Evolutionary conservation across 2,888 invertebrate species (phyloP).

Genomic region (Apomyelois bistriatella): DNA sequence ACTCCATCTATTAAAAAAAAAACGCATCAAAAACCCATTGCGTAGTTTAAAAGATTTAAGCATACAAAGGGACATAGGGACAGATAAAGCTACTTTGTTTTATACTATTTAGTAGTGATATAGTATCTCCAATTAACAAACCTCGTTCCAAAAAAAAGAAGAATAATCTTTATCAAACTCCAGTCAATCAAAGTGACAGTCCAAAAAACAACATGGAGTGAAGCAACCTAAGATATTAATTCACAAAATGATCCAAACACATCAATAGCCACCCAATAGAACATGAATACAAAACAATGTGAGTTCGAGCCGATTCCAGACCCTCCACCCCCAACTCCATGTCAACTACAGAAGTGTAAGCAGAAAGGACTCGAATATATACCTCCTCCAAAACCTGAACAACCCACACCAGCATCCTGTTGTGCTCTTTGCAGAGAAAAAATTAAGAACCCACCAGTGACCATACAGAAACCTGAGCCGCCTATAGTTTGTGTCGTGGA

Average conservation of each 20-base stretch:
- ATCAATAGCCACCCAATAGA: conserved; percentile 16
- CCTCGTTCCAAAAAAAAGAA: too few species aligned
- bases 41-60: too few species aligned
- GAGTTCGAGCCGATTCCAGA: conserved; percentile 35
- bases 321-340: conserved; percentile 39
- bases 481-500: conserved; percentile 40
- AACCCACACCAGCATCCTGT: conserved; percentile 25
- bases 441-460: conserved; percentile 47
- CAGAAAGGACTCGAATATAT: conserved; percentile 33
- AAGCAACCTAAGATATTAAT: not conserved
- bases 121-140: too few species aligned
- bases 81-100: too few species aligned
- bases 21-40: too few species aligned
- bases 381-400: conserved; percentile 30
- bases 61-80: too few species aligned
- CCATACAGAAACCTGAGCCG: conserved; percentile 13
- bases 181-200: too few species aligned
- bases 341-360: conserved; percentile 46
- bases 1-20: too few species aligned
- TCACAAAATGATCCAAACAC: not conserved
- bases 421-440: conserved; percentile 49
- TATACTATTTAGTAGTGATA: too few species aligned
- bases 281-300: conserved; percentile 51
- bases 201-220: too few species aligned
- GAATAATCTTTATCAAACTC: too few species aligned